Conservation (phyloP, 1,140 invertebrate species). For the Lepidostoma basale region DNA sequence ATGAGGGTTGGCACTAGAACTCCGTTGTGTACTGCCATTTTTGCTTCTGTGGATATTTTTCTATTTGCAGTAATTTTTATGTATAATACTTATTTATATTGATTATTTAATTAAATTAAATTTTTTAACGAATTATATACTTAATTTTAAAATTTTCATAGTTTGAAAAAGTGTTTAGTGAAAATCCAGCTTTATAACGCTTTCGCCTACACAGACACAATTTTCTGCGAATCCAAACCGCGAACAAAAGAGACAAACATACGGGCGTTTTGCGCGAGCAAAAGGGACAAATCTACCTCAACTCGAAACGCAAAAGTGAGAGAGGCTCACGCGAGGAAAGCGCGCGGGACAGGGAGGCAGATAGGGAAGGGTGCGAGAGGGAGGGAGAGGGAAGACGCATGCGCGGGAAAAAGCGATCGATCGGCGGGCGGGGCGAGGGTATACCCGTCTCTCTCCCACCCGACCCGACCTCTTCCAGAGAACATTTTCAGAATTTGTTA, state of each 20-base stretch:
- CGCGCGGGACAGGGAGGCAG: neutral
- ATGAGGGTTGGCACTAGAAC: too few relatives aligned
- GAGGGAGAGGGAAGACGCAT: neutral
- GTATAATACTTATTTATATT: too few relatives aligned
- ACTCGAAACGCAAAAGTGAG: neutral
- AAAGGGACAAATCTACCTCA: neutral
- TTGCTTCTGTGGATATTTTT: too few relatives aligned
- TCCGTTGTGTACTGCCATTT: too few relatives aligned
- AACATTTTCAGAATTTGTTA: too few relatives aligned
- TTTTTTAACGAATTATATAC: too few relatives aligned
- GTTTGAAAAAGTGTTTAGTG: neutral
- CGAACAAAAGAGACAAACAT: neutral
- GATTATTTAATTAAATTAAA: too few relatives aligned
- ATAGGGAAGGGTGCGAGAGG: neutral
- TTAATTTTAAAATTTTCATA: neutral
- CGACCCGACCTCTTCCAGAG: neutral
- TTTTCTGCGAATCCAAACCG: neutral
- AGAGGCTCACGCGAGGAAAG: neutral
- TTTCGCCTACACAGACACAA: neutral
- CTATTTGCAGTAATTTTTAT: too few relatives aligned
- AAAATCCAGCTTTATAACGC: neutral
- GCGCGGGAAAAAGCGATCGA: neutral
- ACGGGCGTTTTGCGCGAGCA: neutral
- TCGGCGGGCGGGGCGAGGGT: neutral
- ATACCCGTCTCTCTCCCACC: neutral